Percentiles rank a stretch among this genome's conserved stretches.
These are phyloP conservation scores for Manis pentadactyla DNA, from an alignment of 2,797 vertebrate genomes.

Conservation along the genomic window DNA sequence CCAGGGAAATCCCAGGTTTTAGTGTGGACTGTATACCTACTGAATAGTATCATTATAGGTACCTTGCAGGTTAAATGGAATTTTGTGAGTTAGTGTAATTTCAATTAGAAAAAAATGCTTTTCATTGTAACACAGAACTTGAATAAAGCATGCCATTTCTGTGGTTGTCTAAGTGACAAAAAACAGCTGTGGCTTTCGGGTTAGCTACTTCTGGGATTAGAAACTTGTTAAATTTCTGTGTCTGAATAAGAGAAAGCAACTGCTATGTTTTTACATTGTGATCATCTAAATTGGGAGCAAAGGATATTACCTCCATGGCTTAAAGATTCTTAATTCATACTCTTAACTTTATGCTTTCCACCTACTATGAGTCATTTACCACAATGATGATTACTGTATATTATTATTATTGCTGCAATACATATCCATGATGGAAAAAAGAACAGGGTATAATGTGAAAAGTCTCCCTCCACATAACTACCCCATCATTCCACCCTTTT, in stretches of 20 bases:
- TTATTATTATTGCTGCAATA: background rate
- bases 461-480: background rate
- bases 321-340: background rate
- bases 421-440: background rate
- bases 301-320: background rate
- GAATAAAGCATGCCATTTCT: background rate
- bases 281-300: background rate
- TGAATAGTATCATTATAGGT: background rate
- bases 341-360: background rate
- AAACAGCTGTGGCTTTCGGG: background rate
- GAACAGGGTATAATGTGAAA: background rate
- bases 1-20: conserved; percentile 1
- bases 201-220: background rate
- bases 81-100: conserved; percentile 30
- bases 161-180: background rate
- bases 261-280: background rate
- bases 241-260: background rate
- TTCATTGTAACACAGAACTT: background rate
- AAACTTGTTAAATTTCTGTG: background rate
- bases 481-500: background rate
- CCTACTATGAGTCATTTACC: background rate
- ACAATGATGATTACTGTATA: background rate
- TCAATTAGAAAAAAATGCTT: background rate
- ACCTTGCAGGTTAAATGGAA: background rate
- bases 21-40: background rate